Percentiles rank a stretch among this genome's conserved stretches.
phyloP scores from a whole-genome alignment of 2,797 vertebrate genomes.

The Rhinogobio ventralis region DNA sequence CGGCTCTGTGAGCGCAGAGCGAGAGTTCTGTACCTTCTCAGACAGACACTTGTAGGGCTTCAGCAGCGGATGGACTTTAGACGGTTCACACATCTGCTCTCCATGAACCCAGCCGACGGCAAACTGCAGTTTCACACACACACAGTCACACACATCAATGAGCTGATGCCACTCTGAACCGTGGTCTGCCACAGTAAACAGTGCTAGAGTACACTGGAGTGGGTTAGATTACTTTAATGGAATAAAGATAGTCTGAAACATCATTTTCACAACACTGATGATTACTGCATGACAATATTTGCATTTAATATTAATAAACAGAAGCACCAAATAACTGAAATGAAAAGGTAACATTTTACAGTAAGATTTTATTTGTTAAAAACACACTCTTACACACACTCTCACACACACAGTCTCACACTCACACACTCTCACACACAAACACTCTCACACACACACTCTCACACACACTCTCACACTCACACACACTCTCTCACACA shows the following conservation, averaged over 20 bases:
- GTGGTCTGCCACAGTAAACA: too few relatives aligned
- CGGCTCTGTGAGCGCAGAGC: too few relatives aligned
- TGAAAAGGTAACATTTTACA: neutral
- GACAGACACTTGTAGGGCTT: conserved; percentile 91
- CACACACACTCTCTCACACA: too few relatives aligned
- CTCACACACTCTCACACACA: too few relatives aligned
- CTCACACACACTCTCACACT: too few relatives aligned
- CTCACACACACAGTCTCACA: too few relatives aligned
- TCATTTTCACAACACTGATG: neutral
- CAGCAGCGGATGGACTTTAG: conserved; percentile 89
- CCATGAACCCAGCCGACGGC: conserved; percentile 90
- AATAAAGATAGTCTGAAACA: neutral
- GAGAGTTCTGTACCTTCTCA: conserved; percentile 83
- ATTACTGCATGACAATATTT: neutral
- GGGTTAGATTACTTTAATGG: too few relatives aligned
- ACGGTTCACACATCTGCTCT: conserved; percentile 87
- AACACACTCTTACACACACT: too few relatives aligned
- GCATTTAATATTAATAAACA: neutral
- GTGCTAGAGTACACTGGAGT: too few relatives aligned
- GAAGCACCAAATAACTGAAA: neutral
- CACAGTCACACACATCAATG: neutral
- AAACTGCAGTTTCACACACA: conserved; percentile 75
- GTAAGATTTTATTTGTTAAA: too few relatives aligned
- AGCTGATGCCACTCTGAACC: neutral
- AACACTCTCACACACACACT: too few relatives aligned